Evolutionary conservation across 2,797 vertebrate genomes (phyloP).

Genomic region (Molossus alvarezi): DNA sequence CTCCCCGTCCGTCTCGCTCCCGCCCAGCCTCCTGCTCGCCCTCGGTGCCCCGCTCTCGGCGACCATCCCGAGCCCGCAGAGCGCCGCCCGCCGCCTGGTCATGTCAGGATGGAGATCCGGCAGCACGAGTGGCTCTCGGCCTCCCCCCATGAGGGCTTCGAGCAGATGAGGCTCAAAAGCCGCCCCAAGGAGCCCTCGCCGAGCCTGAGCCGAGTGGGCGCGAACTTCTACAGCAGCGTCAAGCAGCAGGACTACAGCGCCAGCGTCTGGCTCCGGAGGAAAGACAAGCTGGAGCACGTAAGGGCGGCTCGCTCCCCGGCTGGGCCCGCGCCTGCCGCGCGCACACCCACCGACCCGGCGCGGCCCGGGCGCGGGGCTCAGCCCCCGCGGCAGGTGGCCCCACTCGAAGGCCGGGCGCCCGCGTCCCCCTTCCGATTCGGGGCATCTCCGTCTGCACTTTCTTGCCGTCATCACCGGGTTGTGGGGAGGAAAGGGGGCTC

Average conservation of each 20-base stretch:
- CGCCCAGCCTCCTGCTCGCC: constrained; percentile 57
- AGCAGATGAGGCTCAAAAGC: constrained; percentile 93
- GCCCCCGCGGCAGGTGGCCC: background rate
- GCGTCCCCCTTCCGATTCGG: background rate
- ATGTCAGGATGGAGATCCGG: constrained; percentile 92
- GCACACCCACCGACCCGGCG: background rate
- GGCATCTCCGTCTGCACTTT: constrained; percentile 17
- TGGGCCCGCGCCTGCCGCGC: constrained; percentile 3
- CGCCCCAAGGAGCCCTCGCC: constrained; percentile 90
- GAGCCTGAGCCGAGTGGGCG: constrained; percentile 89
- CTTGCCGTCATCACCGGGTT: background rate
- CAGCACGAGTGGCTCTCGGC: constrained; percentile 92
- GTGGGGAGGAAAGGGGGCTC: background rate
- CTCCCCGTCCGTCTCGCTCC: constrained; percentile 45
- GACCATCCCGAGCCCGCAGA: constrained; percentile 46
- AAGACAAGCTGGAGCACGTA: constrained; percentile 97
- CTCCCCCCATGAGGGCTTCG: constrained; percentile 91
- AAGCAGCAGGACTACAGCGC: constrained; percentile 97
- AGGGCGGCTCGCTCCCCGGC: constrained; percentile 84
- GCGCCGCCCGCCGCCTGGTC: constrained; percentile 88
- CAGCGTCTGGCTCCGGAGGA: constrained; percentile 96
- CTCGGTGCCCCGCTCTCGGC: background rate
- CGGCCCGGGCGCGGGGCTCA: background rate
- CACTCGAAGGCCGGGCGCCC: background rate
- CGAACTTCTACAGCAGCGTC: constrained; percentile 93